These are phyloP conservation scores for Agrochola litura DNA, from an alignment of 2,888 invertebrate genomes.

Conservation along the genomic window DNA sequence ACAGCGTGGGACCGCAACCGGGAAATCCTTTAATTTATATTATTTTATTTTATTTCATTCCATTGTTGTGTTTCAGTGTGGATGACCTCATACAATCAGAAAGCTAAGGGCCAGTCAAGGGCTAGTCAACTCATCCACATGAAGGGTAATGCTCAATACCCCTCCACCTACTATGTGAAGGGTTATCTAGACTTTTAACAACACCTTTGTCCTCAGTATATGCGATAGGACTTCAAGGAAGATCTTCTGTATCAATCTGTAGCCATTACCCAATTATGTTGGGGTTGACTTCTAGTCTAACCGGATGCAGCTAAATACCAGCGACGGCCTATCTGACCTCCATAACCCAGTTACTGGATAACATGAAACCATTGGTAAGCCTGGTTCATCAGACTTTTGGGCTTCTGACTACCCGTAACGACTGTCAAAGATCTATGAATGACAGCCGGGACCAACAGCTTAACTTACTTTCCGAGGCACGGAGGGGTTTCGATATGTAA, in stretches of 20 bases:
- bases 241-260: neutral
- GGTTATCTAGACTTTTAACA: neutral
- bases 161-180: too few relatives aligned
- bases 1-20: conserved; percentile 35
- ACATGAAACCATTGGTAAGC: neutral
- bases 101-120: neutral
- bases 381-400: neutral
- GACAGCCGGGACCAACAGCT: neutral
- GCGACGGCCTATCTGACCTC: neutral
- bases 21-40: conserved; percentile 53
- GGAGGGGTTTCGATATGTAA: neutral
- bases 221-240: neutral
- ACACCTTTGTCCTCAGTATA: neutral
- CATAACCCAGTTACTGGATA: neutral
- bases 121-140: neutral
- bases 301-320: neutral
- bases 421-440: neutral
- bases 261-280: neutral
- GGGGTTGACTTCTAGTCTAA: neutral
- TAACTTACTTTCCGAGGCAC: neutral
- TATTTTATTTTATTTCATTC: conserved; percentile 35
- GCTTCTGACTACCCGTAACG: neutral
- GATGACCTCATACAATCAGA: conserved; percentile 26
- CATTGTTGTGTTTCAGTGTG: conserved; percentile 24
- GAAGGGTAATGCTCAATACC: neutral